phyloP scores from a whole-genome alignment of 2,888 invertebrate species.

The Orthosia cruda region DNA sequence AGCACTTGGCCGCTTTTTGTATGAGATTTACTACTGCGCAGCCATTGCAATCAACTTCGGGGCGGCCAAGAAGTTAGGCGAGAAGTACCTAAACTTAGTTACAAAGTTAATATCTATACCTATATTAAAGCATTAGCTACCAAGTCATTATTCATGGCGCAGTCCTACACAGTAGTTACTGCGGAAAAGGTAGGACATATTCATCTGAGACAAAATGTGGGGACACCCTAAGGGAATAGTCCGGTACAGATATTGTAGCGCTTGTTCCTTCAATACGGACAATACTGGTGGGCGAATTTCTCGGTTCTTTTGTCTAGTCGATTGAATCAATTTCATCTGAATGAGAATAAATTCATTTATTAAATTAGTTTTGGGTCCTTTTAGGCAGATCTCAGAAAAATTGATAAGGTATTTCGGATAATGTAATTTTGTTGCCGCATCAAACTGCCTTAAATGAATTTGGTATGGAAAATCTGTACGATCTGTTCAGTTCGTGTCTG shows the following conservation, averaged over 20 bases:
- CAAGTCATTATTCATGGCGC: constrained; percentile 46
- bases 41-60: no score
- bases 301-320: not conserved
- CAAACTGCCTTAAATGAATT: not conserved
- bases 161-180: constrained; percentile 64
- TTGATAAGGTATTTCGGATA: no score
- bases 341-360: not conserved
- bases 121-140: not conserved
- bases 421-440: no score
- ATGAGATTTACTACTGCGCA: no score
- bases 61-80: no score
- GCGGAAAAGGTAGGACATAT: constrained; percentile 51
- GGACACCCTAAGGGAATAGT: constrained; percentile 52
- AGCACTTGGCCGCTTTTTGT: no score
- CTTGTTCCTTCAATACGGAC: not conserved
- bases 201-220: constrained; percentile 63
- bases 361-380: not conserved
- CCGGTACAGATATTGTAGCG: constrained; percentile 40
- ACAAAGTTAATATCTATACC: not conserved
- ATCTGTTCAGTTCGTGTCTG: no score
- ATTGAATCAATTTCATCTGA: not conserved
- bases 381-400: not conserved
- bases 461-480: no score
- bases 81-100: not conserved
- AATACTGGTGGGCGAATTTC: not conserved